Evolutionary conservation across 2,797 vertebrate genomes (phyloP), one percentile per base, ranked within the genome.

Genomic region (Dendrocincla tyrannina): DNA sequence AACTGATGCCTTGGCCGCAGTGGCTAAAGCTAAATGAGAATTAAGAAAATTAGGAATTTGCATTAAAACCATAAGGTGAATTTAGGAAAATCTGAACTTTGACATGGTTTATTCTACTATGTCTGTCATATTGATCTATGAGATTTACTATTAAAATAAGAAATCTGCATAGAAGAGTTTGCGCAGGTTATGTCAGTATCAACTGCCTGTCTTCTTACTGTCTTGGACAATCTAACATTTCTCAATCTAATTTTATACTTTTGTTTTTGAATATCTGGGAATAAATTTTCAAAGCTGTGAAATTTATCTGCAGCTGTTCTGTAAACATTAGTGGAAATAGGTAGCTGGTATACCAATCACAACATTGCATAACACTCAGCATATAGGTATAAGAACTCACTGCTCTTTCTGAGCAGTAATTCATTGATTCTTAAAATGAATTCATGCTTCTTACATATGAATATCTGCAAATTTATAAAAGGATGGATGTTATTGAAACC

Each of bases 381-480:
- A 64, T 49, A 84, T 7, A 67, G 20, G 27, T 80, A 7, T 50
- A 68, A 74, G 78, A 44, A 56, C 39, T 80, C 30, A 63, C 13
- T 35, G 25, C 39, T 88, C 85, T 64, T 93, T 60, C 27, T 74
- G 47, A 87, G 37, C 55, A 73, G 49, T 87, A 91, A 89, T 63
- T 95, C 77, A 79, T 46, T 73, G 23, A 32, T 95, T 60, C 82
- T 78, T 85, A 74, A 59, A 91, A 46, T 41, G 44, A 85, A 73
- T 78, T 69, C 20, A 1, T 86, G 63, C 41, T 87, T 88, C 82
- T 79, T 95, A 76, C 41, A 60, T 90, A 82, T 64, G 74, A 95
- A 87, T 87, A 17, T 42, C 91, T 92, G 74, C 67, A 83, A 91
- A 91, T 93, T 92, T 91, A 80, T 92, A 80, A 86, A 95, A 86